Evolutionary conservation across 1,140 invertebrate species (phyloP), one percentile per base, ranked within the genome.

Genomic region (Triops longicaudatus): DNA sequence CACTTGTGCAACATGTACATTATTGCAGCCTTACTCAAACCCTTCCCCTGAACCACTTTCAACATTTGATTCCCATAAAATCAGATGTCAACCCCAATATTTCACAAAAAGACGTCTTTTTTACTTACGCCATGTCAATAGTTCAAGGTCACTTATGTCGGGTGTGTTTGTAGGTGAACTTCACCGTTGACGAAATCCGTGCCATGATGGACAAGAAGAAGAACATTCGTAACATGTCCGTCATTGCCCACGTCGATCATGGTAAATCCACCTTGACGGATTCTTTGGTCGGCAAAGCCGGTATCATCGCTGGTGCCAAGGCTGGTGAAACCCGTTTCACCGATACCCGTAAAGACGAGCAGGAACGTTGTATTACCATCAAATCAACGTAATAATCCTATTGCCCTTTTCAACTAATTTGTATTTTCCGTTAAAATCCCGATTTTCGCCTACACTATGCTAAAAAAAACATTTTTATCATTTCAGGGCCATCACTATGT

Each of bases 211-310:
- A 99, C 93, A 96, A 96, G 85, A 99, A 99, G 89, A 89, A 89
- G 87, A 99, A 99, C 84, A 99, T 99, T 87, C 91, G 98, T 85
- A 99, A 99, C 88, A 99, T 99, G 98, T 99, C 98, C 84, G 98
- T 99, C 86, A 99, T 99, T 86, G 98, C 98, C 82, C 98, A 99
- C 87, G 98, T 99, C 79, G 98, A 99, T 89, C 98, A 99, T 86
- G 98, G 98, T 84, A 99, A 99, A 87, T 99, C 98, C 81, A 99
- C 98, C 74, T 85, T 99, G 84, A 99, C 98, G 72, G 98, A 99
- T 87, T 99, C 98, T 75, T 89, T 99, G 81, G 97, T 99, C 73
- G 98, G 97, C 76, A 99, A 99, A 87, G 98, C 98, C 83, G 98
- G 98, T 89, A 99, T 99, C 84, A 99, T 99, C 87, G 97, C 98